Percentiles rank a stretch among this genome's conserved stretches.
phyloP scores from a whole-genome alignment of 2,113 vertebrate species.

The Sylvietta virens region DNA sequence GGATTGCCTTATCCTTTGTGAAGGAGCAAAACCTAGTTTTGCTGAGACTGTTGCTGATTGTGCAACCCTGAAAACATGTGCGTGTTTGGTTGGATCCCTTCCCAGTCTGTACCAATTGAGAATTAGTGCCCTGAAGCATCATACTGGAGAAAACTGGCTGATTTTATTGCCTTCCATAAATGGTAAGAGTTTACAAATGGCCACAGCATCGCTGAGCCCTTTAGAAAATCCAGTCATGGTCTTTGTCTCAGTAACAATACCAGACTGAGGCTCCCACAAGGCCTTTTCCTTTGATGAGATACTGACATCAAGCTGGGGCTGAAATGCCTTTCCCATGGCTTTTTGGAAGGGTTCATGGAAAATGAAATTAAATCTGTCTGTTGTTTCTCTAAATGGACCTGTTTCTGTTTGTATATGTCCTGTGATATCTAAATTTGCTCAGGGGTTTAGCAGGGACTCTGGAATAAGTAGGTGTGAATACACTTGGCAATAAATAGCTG shows the following conservation, averaged over 20 bases:
- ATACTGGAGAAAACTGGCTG: neutral
- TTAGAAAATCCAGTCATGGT: neutral
- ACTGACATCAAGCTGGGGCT: neutral
- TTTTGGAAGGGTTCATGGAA: neutral
- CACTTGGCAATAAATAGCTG: neutral
- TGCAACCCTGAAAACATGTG: neutral
- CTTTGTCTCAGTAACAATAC: conserved; percentile 22
- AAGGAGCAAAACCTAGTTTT: neutral
- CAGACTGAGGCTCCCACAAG: conserved; percentile 6
- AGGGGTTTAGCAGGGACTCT: neutral
- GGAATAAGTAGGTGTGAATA: neutral
- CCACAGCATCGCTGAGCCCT: neutral
- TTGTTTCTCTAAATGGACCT: neutral
- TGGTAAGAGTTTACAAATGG: neutral
- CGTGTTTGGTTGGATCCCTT: neutral
- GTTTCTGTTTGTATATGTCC: neutral
- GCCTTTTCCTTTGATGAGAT: neutral
- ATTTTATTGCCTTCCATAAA: neutral
- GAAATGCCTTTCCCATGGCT: conserved; percentile 5
- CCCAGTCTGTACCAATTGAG: neutral
- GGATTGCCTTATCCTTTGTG: conserved; percentile 6
- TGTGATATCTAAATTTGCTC: neutral
- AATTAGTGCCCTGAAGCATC: neutral
- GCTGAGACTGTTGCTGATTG: neutral
- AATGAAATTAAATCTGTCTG: neutral